Percentiles rank a stretch among this genome's conserved stretches.
Evolutionary conservation across 1,140 invertebrate species (phyloP).

Genomic region (Lepidurus arcticus): DNA sequence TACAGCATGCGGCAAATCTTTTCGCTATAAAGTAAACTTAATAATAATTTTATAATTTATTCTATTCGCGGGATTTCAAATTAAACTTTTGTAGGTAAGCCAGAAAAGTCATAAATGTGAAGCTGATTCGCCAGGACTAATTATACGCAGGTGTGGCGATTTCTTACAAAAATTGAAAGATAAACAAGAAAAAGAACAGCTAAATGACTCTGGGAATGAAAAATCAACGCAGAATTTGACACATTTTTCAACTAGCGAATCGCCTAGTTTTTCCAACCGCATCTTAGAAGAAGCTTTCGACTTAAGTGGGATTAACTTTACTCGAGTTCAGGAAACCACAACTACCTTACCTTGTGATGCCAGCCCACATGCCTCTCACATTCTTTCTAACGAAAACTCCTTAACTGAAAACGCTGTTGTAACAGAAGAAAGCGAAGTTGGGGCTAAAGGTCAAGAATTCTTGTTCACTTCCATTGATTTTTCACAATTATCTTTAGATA

Average conservation of each 20-base stretch:
- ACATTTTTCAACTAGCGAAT: no score
- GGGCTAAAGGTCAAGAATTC: neutral
- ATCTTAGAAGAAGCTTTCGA: neutral
- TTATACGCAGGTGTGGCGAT: constrained; percentile 49
- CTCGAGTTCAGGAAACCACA: neutral
- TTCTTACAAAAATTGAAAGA: constrained; percentile 47
- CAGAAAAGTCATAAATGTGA: constrained; percentile 72
- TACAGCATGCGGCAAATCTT: constrained; percentile 69
- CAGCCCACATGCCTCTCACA: neutral
- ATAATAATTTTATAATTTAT: constrained; percentile 20
- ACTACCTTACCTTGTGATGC: neutral
- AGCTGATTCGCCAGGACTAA: constrained; percentile 52
- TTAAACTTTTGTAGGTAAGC: constrained; percentile 54
- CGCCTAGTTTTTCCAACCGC: neutral
- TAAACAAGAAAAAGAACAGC: neutral
- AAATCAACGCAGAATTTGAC: no score
- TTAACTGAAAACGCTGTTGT: neutral
- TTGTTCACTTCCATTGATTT: neutral
- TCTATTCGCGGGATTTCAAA: constrained; percentile 29
- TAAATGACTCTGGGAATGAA: neutral
- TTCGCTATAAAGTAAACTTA: constrained; percentile 66
- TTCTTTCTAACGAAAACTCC: neutral
- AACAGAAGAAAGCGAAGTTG: neutral
- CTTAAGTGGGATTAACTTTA: neutral
- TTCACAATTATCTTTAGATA: neutral